phyloP scores from a whole-genome alignment of 1,140 invertebrate genomes.

The Sogatella furcifera region DNA sequence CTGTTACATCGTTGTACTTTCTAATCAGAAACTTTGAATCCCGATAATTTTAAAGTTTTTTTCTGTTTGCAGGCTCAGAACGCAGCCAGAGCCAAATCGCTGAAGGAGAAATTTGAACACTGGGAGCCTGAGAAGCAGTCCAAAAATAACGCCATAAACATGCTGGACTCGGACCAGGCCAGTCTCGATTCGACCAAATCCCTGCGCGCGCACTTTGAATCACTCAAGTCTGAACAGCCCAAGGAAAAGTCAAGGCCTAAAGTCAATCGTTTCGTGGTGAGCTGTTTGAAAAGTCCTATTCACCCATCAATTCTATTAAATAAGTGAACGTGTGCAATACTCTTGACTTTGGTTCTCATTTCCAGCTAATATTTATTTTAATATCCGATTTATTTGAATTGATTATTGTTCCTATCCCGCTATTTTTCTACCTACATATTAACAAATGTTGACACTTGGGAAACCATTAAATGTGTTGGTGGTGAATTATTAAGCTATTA shows the following conservation, averaged over 20 bases:
- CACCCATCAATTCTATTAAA: too few relatives aligned
- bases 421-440: too few relatives aligned
- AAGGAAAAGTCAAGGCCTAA: constrained; percentile 46
- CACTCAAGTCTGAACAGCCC: constrained; percentile 46
- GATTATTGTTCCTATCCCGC: too few relatives aligned
- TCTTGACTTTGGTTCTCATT: too few relatives aligned
- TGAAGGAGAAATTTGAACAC: constrained; percentile 83
- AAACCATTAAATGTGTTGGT: too few relatives aligned
- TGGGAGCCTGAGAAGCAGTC: constrained; percentile 52
- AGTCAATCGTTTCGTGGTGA: constrained; percentile 80
- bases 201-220: constrained; percentile 58
- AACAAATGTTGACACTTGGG: too few relatives aligned
- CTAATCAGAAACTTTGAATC: too few relatives aligned
- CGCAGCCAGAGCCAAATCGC: constrained; percentile 69
- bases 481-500: too few relatives aligned
- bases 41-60: neutral
- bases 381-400: too few relatives aligned
- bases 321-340: too few relatives aligned
- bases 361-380: too few relatives aligned
- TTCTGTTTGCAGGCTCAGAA: constrained; percentile 51
- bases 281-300: constrained; percentile 28
- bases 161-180: constrained; percentile 38
- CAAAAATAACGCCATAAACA: constrained; percentile 24
- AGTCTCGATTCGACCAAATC: constrained; percentile 62
- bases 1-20: too few relatives aligned